Evolutionary conservation across 2,888 invertebrate species (phyloP), one percentile per base, ranked within the genome.

Genomic region (Belgica antarctica): DNA sequence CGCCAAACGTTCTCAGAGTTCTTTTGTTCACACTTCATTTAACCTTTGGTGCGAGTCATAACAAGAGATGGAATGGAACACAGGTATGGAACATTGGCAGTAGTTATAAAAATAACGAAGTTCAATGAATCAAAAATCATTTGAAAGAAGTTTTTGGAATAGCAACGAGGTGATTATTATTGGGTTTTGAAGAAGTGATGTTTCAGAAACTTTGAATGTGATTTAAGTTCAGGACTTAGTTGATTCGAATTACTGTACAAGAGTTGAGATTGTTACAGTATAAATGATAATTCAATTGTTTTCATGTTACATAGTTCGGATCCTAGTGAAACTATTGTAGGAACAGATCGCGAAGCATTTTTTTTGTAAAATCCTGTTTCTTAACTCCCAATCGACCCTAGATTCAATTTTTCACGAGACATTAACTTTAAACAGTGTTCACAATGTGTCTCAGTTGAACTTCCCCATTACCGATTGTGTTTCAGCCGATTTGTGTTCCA

Each of bases 371-470:
- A n/a, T n/a, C n/a, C n/a, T n/a, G n/a, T n/a, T n/a, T n/a, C n/a
- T n/a, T n/a, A n/a, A n/a, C n/a, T n/a, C n/a, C n/a, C 10, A n/a
- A 5, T 19, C 25, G 15, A 28, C 5, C 12, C 15, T 36, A 46
- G 22, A 46, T 68, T 52, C 52, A 46, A 52, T 68, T 41, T 22
- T 52, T 68, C 24, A 68, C 68, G 68, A 31, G 27, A 68, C 68
- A 68, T 68, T 68, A 68, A 28, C 25, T 28, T 31, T 68, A 41
- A 63, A 63, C 41, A 46, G 46, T 46, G 12, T n/a, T 46, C 46
- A 7, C n/a, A 63, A 63, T 63, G 36, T 41, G 3, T 41, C 3
- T 10, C 22, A 12, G 25, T 12, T 63, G 1, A n/a, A n/a, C n/a
- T 5, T 63, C 62, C 31, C 34, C n/a, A n/a, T n/a, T 31, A 8